Percentiles rank a stretch among this genome's conserved stretches.
Evolutionary conservation across 1,140 invertebrate genomes (phyloP).

Genomic region (Helicoverpa zea): DNA sequence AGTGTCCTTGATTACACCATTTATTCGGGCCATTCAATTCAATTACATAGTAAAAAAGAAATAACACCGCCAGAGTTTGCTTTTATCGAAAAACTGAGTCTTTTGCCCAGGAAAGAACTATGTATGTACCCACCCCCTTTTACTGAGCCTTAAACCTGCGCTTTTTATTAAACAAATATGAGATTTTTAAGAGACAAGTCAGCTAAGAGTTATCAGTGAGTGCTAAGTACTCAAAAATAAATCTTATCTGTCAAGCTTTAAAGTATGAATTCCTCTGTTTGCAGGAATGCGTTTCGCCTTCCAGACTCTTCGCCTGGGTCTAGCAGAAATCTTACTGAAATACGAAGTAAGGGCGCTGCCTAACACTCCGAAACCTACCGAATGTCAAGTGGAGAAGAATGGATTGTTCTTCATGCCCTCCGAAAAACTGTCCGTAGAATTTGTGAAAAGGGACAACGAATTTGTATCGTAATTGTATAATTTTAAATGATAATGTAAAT

Average conservation of each 20-base stretch:
- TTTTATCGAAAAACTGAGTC: too few relatives aligned
- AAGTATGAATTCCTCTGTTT: background rate
- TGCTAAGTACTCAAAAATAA: too few relatives aligned
- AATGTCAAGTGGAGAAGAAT: slow-evolving; percentile 38
- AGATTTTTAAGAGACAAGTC: too few relatives aligned
- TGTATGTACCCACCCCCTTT: too few relatives aligned
- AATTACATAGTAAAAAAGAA: too few relatives aligned
- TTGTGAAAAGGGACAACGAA: slow-evolving; percentile 39
- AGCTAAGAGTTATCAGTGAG: too few relatives aligned
- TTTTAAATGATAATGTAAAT: background rate
- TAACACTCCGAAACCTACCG: slow-evolving; percentile 17
- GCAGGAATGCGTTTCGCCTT: slow-evolving; percentile 45
- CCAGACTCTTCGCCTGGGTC: slow-evolving; percentile 26
- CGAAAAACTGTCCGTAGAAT: slow-evolving; percentile 44
- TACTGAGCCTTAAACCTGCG: too few relatives aligned
- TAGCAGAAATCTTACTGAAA: slow-evolving; percentile 41
- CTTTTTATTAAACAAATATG: too few relatives aligned
- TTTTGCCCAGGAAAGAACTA: too few relatives aligned
- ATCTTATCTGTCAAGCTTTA: background rate
- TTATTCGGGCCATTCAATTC: too few relatives aligned
- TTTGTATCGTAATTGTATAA: background rate
- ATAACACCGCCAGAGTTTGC: too few relatives aligned
- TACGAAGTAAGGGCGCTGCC: slow-evolving; percentile 35
- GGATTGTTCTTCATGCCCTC: slow-evolving; percentile 46
- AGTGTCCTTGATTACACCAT: too few relatives aligned